Evolutionary conservation across 64 coral and sea anemone genomes (phyloP), one percentile per base, ranked within the genome.

Genomic region (Anthopleura sola): DNA sequence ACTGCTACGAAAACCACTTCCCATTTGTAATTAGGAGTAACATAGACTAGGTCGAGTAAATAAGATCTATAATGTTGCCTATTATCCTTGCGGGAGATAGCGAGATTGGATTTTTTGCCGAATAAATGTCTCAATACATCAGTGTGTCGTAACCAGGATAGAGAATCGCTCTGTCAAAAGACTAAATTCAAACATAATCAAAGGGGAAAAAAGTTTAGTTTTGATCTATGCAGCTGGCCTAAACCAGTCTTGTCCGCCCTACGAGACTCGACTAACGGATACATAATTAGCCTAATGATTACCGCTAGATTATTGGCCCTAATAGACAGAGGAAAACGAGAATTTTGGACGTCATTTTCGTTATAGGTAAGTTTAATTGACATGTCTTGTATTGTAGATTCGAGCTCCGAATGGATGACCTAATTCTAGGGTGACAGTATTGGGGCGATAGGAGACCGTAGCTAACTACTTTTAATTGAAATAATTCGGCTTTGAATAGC

Each of bases 381-480:
- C 76, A 79, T 47, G 31, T 44, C 76, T 79, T 47, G 18, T 48
- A 3, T 79, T 48, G 3, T 28, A 48, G 19, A 44, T 5, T 32
- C 11, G 76, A 0, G 38, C n/a, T 21, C 31, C 36, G 37, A 79
- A 44, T 79, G 36, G 76, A 79, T 48, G 76, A 18, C 34, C 76
- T 79, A 24, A 44, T 79, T 79, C 26, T 3, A 48, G 76, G n/a
- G 0, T 79, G 76, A 79, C 76, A 79, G 37, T 5, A 29, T 79
- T 44, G 6, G 31, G 17, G 4, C 39, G 24, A 46, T 44, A 29
- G 28, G 66, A 71, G 66, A 16, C 29, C 4, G 11, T 32, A 23
- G 34, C 39, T 79, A 79, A 79, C 44, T 33, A 79, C 6, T 14
- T 21, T 21, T 79, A 79, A 79, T 79, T 79, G 76, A 44, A 79